Evolutionary conservation across 64 coral and sea anemone genomes (phyloP).

Genomic region (Hydrozoanthus tunicans): DNA sequence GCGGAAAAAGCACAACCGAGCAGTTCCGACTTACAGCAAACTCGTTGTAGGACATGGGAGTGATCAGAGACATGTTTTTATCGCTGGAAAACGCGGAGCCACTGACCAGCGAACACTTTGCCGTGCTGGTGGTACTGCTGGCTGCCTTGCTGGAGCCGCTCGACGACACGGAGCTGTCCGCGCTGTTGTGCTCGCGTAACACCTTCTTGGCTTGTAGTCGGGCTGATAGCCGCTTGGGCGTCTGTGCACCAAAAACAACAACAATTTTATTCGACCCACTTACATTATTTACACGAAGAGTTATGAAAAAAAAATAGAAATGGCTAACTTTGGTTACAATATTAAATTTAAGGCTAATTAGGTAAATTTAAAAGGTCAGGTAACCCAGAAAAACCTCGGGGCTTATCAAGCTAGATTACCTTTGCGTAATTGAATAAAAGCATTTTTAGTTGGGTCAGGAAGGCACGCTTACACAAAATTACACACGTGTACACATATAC

Average conservation of each 20-base stretch:
- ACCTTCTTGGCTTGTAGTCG: constrained; percentile 26
- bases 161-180: constrained; percentile 12
- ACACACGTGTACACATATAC: too few relatives aligned
- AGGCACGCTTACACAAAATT: too few relatives aligned
- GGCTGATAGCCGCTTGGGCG: constrained; percentile 21
- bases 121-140: not conserved
- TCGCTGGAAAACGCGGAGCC: constrained; percentile 25
- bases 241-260: not conserved
- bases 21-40: constrained; percentile 37
- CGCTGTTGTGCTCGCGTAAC: constrained; percentile 20
- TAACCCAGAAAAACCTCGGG: too few relatives aligned
- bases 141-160: constrained; percentile 2
- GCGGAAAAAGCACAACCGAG: not conserved
- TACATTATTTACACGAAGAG: too few relatives aligned
- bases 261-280: not conserved
- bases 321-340: too few relatives aligned
- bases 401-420: too few relatives aligned
- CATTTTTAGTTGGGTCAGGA: too few relatives aligned
- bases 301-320: too few relatives aligned
- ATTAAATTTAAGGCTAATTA: too few relatives aligned
- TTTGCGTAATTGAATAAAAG: too few relatives aligned
- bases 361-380: too few relatives aligned
- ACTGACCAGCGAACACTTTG: constrained; percentile 18
- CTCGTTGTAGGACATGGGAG: constrained; percentile 39
- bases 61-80: constrained; percentile 19